Base-by-base conservation (phyloP, 2,797 vertebrate genomes). In the Decapterus maruadsi region DNA sequence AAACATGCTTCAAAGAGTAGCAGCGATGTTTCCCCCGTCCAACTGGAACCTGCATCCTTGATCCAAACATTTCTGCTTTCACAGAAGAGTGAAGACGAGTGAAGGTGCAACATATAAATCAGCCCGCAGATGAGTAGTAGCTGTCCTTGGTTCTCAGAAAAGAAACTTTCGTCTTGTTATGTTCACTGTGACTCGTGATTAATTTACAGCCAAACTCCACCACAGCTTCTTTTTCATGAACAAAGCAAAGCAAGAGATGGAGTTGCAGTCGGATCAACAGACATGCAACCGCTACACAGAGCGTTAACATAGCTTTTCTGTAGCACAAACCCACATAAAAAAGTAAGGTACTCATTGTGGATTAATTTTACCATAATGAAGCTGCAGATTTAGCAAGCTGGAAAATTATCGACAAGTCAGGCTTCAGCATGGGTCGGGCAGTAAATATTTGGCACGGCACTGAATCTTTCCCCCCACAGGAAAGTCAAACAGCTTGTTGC, bases 401-500 rank as follows among this genome's bases (percentile, higher is more conserved):
- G 16, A 78, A 78, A 48, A 48, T 36, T 56, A 65, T 82, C 20
- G 40, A 65, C 46, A 69, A 66, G 50, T 54, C 38, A 48, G 34
- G 64, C 64, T 67, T 67, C 65, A 69, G 63, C 26, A n/a, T 40
- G 69, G 57, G 38, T 67, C 68, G 59, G 65, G 64, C 66, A 48
- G 31, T 20, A 71, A 82, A 57, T 67, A 67, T 40, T 66, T 81
- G 75, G 74, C 76, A 56, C 38, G 10, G 31, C 16, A 45, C 56
- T 38, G 60, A 67, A 57, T 75, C 12, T 19, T 4, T 60, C 31
- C 34, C 66, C 64, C 50, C 3, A 45, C 22, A 45, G 61, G 65
- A 84, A 73, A 79, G 81, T 77, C 48, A 68, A 83, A 74, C 64
- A 68, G 67, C 70, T 57, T 74, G 71, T 81, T 83, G 73, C 54